phyloP scores from a whole-genome alignment of 2,113 vertebrate genomes.

The Ptilonorhynchus violaceus region DNA sequence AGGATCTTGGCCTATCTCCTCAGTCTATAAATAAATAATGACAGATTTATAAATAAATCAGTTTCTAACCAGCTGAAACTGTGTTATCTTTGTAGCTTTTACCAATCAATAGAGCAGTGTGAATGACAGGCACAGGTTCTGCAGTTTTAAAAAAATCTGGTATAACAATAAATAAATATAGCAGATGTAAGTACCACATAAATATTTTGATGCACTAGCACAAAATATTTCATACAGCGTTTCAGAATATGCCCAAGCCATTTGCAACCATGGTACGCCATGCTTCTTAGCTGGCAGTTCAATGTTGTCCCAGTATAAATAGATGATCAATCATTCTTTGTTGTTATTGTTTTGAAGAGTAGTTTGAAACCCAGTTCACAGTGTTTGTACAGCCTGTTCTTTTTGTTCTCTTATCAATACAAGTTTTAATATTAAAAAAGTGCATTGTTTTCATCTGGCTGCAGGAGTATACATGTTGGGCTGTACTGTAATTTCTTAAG shows the following conservation, averaged over 20 bases:
- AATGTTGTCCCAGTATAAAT: constrained; percentile 14
- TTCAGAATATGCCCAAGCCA: not conserved
- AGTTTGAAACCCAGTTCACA: not conserved
- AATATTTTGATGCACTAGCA: constrained; percentile 10
- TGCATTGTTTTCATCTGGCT: constrained; percentile 14
- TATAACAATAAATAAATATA: not conserved
- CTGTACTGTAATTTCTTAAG: not conserved
- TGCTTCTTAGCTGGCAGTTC: not conserved
- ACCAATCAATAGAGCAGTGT: not conserved
- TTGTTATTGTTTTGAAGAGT: constrained; percentile 48
- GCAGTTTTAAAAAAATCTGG: not conserved
- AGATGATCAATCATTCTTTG: constrained; percentile 50
- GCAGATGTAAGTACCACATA: not conserved
- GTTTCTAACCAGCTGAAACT: constrained; percentile 45
- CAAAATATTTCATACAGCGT: not conserved
- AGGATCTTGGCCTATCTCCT: constrained; percentile 48
- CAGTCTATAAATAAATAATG: constrained; percentile 58
- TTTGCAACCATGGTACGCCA: not conserved
- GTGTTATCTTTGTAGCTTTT: constrained; percentile 44
- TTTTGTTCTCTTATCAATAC: constrained; percentile 27
- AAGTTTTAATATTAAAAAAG: not conserved
- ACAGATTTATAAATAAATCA: constrained; percentile 55
- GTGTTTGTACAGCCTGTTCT: constrained; percentile 26
- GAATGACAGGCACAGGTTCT: not conserved
- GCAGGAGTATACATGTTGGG: not conserved